Evolutionary conservation across 2,888 invertebrate genomes (phyloP), one percentile per base, ranked within the genome.

Genomic region (Clusia tigrina): DNA sequence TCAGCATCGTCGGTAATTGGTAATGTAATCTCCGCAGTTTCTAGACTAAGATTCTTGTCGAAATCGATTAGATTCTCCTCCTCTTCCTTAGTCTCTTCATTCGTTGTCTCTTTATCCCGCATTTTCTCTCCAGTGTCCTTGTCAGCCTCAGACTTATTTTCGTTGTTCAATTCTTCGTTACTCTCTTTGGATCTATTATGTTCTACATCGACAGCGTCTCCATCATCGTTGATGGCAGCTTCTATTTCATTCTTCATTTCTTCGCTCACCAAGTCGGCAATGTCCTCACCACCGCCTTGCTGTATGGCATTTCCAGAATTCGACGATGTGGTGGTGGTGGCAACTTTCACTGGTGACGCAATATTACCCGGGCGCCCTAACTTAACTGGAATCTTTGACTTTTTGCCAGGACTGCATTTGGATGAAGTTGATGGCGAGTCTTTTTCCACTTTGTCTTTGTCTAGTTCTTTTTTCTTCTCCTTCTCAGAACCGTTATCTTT

Each of bases 261-360:
- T 52, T 83, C 83, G 32, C 77, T 79, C 2, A 73, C 72, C 20
- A 83, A 69, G 37, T 80, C 81, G n/a, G 83, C 83, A 46, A 82
- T 83, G 42, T 78, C 83, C 69, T 83, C 83, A n/a, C 83, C 83
- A 2, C 83, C 83, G 15, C 83, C 83, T 12, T 82, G 83, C 61
- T 83, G 82, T 60, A 80, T 81, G 10, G 78, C 71, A 61, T 75
- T 76, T 1, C 70, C 69, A 56, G 71, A 74, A 65, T 66, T 72
- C n/a, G 63, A 61, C 10, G 69, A 67, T 3, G 67, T 60, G 9
- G 67, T 64, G 53, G 65, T 2, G 1, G 62, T 64, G 3, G 69
- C 67, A 2, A 67, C 65, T 2, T 87, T 83, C 0, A 87, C 87
- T 0, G 88, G 74, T 15, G 86, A 86, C 0, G 87, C 85, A 32